phyloP scores from a whole-genome alignment of 2,888 invertebrate species.

The Epinotia demarniana region DNA sequence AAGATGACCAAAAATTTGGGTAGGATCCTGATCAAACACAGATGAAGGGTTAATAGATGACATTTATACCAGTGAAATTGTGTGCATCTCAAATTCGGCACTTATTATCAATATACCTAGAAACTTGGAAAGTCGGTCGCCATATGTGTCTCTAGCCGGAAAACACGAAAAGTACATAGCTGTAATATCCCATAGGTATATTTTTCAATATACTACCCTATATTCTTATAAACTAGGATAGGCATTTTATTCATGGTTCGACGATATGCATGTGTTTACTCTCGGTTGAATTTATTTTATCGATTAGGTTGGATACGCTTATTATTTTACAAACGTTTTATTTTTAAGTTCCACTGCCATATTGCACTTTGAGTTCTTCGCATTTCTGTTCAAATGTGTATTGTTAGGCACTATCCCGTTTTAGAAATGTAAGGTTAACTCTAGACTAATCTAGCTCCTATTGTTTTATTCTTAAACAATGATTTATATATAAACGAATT shows the following conservation, averaged over 20 bases:
- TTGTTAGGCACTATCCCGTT: constrained; percentile 31
- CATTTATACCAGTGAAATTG: too few species aligned
- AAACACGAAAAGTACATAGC: constrained; percentile 34
- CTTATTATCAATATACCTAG: too few species aligned
- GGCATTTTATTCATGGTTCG: constrained; percentile 20
- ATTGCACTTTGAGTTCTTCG: constrained; percentile 53
- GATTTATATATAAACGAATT: constrained; percentile 53
- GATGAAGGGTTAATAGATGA: too few species aligned
- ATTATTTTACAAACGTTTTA: constrained; percentile 68
- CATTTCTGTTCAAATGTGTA: constrained; percentile 42
- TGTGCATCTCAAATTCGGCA: too few species aligned
- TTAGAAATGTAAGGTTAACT: constrained; percentile 30
- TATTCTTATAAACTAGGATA: constrained; percentile 46
- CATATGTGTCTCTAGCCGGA: constrained; percentile 28
- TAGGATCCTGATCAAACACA: too few species aligned
- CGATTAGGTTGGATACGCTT: constrained; percentile 69
- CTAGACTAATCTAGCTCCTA: constrained; percentile 29
- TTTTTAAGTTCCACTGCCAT: constrained; percentile 75
- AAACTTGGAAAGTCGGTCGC: background rate
- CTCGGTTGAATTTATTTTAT: constrained; percentile 47
- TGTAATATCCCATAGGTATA: constrained; percentile 45
- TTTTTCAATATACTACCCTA: constrained; percentile 50
- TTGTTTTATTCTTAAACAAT: constrained; percentile 51
- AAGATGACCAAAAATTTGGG: too few species aligned
- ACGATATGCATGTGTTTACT: constrained; percentile 17